Conservation (phyloP, 2,113 vertebrate species). For the Pterocles gutturalis region DNA sequence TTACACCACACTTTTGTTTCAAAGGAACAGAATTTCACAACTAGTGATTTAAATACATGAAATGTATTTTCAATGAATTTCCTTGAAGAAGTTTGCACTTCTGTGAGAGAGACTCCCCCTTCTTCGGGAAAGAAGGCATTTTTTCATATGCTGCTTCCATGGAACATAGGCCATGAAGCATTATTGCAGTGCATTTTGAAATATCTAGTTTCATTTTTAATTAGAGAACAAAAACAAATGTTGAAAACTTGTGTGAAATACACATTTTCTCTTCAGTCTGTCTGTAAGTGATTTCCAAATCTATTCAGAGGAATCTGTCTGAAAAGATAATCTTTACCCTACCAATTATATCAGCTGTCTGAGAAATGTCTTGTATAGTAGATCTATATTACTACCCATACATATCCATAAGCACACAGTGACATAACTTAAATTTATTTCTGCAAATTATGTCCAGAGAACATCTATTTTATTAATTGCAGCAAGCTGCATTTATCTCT, state of each 20-base stretch:
- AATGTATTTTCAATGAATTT: not conserved
- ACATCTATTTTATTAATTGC: not conserved
- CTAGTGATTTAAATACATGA: fast-evolving
- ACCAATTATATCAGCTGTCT: not conserved
- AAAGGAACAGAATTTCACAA: not conserved
- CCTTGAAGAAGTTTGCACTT: not conserved
- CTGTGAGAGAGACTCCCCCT: not conserved
- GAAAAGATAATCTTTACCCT: not conserved
- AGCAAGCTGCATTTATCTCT: not conserved
- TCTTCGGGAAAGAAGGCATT: not conserved
- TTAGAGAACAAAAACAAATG: not conserved
- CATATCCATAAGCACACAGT: not conserved
- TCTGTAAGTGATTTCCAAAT: not conserved
- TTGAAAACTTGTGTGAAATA: not conserved
- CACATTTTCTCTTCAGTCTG: not conserved
- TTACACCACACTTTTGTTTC: not conserved
- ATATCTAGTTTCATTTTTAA: not conserved
- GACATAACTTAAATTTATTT: not conserved
- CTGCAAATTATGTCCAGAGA: not conserved
- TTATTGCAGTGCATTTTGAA: not conserved
- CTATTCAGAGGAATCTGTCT: not conserved
- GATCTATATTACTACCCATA: not conserved
- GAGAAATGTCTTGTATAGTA: not conserved
- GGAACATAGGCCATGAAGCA: not conserved
- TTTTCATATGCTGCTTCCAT: not conserved